These are phyloP conservation scores for Allolobophora icterica DNA, from an alignment of 2,888 invertebrate genomes.

Conservation along the genomic window DNA sequence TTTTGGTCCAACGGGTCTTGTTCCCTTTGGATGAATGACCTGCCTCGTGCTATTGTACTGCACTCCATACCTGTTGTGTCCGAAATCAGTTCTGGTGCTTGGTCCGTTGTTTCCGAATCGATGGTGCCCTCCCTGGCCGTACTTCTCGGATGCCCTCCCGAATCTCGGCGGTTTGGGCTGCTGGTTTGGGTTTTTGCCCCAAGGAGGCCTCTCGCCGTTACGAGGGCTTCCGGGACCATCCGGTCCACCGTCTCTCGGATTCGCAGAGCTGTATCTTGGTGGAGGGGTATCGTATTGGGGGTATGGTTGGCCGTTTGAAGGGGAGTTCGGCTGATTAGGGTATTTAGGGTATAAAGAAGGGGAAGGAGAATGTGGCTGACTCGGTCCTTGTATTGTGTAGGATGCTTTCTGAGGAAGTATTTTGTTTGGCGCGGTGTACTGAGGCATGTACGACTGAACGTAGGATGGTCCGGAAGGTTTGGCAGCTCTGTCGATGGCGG, in stretches of 20 bases:
- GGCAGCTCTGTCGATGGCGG: neutral
- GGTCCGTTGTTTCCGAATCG: neutral
- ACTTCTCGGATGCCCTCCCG: neutral
- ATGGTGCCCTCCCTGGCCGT: constrained; percentile 13
- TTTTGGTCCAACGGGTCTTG: constrained; percentile 5
- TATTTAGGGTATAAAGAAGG: neutral
- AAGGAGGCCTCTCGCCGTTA: neutral
- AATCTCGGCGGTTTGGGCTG: neutral
- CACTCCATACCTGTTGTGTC: constrained; percentile 20
- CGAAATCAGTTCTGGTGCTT: neutral
- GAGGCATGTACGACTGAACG: constrained; percentile 23
- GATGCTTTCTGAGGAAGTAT: neutral
- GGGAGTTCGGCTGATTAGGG: neutral
- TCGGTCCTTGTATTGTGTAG: neutral
- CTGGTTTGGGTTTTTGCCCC: neutral
- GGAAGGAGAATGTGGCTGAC: neutral
- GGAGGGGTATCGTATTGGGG: constrained; percentile 12
- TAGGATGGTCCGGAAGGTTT: neutral
- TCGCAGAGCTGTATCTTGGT: constrained; percentile 4
- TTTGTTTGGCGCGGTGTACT: neutral
- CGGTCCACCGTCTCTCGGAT: neutral
- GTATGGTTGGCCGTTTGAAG: neutral
- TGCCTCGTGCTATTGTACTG: neutral
- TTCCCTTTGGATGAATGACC: neutral
- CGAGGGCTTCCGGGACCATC: neutral